Base-by-base conservation (phyloP, 64 coral and sea anemone genomes). In the Stylophora pistillata region DNA sequence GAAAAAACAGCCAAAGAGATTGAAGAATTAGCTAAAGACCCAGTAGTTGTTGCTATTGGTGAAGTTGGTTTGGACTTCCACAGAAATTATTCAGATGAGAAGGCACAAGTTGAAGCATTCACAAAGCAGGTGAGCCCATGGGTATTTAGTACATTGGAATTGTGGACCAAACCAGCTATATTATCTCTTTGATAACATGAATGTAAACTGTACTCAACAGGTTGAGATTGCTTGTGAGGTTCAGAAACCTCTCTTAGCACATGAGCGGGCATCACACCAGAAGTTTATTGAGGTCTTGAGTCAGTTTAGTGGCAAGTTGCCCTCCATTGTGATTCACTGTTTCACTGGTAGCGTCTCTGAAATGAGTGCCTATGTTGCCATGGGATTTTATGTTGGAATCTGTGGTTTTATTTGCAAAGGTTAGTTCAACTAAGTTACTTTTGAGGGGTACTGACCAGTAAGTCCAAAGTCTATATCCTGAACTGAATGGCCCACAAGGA, bases 321-420 rank as follows among this genome's bases (percentile, higher is more conserved):
- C 97, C 5, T 85, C 93, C 1, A 90, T 99, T 61, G 93, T 99
- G 7, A 94, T 99, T 12, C 97, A 99, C 75, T 99, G 97, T 63
- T 99, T 99, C 63, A 99, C 97, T 82, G 97, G 97, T 63, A 93
- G 86, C 53, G 91, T 92, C 23, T 91, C 87, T 68, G 97, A 99
- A 79, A 93, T 99, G 90, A 93, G 89, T 70, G 89, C 97, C 11
- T 99, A 95, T 71, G 68, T 95, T 79, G 87, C 93, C 3, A 99
- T 99, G 97, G 97, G 97, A 25, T 99, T 99, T 64, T 99, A 95
- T 23, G 93, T 99, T 64, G 97, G 97, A 28, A 95, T 99, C 30
- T 95, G 93, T 76, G 97, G 97, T 7, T 99, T 85, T 56, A 92
- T 99, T 66, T 99, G 97, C 74, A 99, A 99, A 99, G 97, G 97